These are phyloP conservation scores for Callithrix jacchus DNA, from an alignment of 2,113 vertebrate genomes.

Conservation along the genomic window DNA sequence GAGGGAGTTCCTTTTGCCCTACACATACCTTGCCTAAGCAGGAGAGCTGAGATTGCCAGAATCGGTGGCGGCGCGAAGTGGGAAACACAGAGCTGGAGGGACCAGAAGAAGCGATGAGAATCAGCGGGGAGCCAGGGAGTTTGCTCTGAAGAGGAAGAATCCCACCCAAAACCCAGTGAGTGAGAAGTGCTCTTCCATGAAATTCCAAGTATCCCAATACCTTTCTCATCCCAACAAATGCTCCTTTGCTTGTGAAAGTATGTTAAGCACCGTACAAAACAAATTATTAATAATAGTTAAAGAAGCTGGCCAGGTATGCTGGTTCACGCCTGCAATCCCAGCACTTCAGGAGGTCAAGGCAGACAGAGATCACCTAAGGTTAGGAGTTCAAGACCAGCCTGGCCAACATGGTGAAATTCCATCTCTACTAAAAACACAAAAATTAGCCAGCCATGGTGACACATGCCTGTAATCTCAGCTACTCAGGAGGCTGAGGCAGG, in stretches of 20 bases:
- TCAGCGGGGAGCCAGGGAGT: constrained; percentile 95
- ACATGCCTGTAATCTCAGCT: too few species aligned
- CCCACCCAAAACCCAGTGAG: not conserved
- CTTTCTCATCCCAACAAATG: not conserved
- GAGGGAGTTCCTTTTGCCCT: not conserved
- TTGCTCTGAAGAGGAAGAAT: constrained; percentile 88
- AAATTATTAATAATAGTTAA: not conserved
- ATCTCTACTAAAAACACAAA: too few species aligned
- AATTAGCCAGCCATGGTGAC: too few species aligned
- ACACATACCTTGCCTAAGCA: constrained; percentile 94
- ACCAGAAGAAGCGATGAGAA: constrained; percentile 94
- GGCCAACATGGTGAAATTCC: too few species aligned
- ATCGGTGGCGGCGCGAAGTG: constrained; percentile 93
- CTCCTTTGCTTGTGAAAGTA: not conserved
- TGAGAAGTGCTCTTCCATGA: accelerated
- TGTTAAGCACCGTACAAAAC: not conserved
- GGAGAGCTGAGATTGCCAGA: constrained; percentile 99
- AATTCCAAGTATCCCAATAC: not conserved
- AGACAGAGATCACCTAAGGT: too few species aligned
- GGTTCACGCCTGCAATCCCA: too few species aligned
- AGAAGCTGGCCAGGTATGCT: accelerated
- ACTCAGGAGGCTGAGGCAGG: too few species aligned
- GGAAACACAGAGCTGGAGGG: constrained; percentile 91
- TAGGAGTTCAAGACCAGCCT: too few species aligned
- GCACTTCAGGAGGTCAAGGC: too few species aligned